These are phyloP conservation scores for Dasyprocta punctata DNA, from an alignment of 2,113 vertebrate species.

Conservation along the genomic window DNA sequence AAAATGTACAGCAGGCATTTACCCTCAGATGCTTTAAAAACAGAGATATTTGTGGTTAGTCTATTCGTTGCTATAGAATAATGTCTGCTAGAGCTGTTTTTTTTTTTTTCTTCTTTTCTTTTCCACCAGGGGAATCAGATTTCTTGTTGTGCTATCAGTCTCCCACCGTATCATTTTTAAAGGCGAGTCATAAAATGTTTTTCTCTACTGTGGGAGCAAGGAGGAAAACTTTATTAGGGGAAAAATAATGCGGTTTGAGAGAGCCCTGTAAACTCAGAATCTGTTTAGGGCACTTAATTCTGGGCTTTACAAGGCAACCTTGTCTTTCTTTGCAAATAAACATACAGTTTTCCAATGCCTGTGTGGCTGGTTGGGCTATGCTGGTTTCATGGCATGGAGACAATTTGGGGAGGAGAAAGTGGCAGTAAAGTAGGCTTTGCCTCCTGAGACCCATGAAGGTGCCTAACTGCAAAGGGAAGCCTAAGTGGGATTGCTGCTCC, in stretches of 20 bases:
- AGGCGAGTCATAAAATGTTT: conserved; percentile 83
- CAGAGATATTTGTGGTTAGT: conserved; percentile 41
- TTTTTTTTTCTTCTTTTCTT: conserved; percentile 24
- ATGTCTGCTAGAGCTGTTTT: conserved; percentile 64
- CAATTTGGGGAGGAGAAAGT: not conserved
- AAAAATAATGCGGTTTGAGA: conserved; percentile 82
- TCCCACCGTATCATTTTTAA: conserved; percentile 84
- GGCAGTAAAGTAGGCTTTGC: not conserved
- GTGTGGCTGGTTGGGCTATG: not conserved
- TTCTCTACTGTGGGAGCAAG: conserved; percentile 75
- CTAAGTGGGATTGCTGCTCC: not conserved
- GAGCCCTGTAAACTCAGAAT: conserved; percentile 81
- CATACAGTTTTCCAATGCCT: not conserved
- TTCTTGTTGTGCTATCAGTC: conserved; percentile 83
- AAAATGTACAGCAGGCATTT: conserved; percentile 81
- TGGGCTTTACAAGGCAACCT: conserved; percentile 58
- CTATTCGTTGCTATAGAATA: conserved; percentile 59
- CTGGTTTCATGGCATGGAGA: not conserved
- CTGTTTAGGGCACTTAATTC: conserved; percentile 79
- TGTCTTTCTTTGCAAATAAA: conserved; percentile 78
- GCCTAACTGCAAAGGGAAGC: not conserved
- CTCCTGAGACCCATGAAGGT: not conserved
- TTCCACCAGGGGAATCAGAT: conserved; percentile 85
- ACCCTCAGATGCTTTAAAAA: conserved; percentile 61
- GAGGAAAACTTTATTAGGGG: conserved; percentile 85